These are phyloP conservation scores for Pterostichus madidus DNA, from an alignment of 2,888 invertebrate genomes.

Conservation along the genomic window DNA sequence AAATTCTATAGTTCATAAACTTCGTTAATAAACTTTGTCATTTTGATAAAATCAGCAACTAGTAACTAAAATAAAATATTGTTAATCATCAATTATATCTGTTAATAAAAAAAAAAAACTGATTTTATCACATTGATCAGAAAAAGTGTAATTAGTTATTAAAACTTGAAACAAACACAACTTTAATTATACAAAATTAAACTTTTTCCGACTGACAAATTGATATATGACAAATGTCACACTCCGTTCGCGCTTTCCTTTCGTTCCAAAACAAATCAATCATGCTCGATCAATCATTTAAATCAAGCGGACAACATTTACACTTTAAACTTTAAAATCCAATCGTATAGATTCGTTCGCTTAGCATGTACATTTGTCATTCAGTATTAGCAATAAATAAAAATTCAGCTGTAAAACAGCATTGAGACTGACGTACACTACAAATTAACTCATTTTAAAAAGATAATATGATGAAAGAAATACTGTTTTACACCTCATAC, in stretches of 20 bases:
- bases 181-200: slow-evolving; percentile 25
- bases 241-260: slow-evolving; percentile 72
- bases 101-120: slow-evolving; percentile 8
- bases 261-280: slow-evolving; percentile 53
- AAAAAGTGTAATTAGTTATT: slow-evolving; percentile 47
- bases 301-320: slow-evolving; percentile 66
- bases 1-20: slow-evolving; percentile 58
- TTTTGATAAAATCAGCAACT: slow-evolving; percentile 55
- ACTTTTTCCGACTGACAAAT: slow-evolving; percentile 71
- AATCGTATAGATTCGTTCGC: slow-evolving; percentile 70
- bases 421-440: not conserved
- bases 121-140: slow-evolving; percentile 53
- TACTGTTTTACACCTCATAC: slow-evolving; percentile 52
- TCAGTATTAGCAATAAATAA: slow-evolving; percentile 36
- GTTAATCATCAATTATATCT: not conserved
- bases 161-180: not conserved
- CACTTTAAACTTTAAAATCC: slow-evolving; percentile 65
- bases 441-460: not conserved
- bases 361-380: slow-evolving; percentile 71
- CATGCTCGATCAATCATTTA: slow-evolving; percentile 41
- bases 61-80: not conserved
- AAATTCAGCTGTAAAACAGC: slow-evolving; percentile 40
- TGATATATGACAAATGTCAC: slow-evolving; percentile 74
- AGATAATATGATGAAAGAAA: not conserved
- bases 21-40: slow-evolving; percentile 40